phyloP scores from a whole-genome alignment of 1,140 invertebrate genomes.

The Dendroctonus ponderosae region DNA sequence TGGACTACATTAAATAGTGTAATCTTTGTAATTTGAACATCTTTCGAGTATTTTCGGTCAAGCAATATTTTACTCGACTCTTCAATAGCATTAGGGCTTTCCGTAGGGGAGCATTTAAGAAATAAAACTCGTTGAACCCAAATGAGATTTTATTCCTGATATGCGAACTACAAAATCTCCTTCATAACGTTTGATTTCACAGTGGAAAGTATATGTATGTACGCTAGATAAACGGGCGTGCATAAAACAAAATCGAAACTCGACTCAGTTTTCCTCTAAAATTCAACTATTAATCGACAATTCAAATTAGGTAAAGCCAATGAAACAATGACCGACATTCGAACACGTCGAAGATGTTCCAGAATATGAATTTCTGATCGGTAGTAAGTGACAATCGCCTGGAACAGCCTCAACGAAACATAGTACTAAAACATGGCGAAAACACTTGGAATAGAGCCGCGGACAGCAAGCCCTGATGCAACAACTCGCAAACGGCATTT shows the following conservation, averaged over 20 bases:
- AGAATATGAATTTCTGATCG: background rate
- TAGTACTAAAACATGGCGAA: too few species aligned
- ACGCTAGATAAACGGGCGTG: constrained; percentile 2
- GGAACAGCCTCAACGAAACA: too few species aligned
- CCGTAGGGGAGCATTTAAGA: too few species aligned
- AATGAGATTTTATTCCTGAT: constrained; percentile 20
- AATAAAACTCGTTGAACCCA: too few species aligned
- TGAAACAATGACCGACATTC: constrained; percentile 7
- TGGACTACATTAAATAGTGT: too few species aligned
- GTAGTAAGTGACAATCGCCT: background rate
- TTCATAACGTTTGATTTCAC: constrained; percentile 21
- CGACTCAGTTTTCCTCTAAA: too few species aligned
- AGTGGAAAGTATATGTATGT: constrained; percentile 21
- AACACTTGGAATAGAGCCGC: constrained; percentile 23
- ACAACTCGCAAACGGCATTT: constrained; percentile 42
- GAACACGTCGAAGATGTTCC: background rate
- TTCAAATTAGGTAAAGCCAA: background rate
- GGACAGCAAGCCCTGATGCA: constrained; percentile 19
- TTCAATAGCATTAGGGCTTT: too few species aligned
- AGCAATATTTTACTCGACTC: too few species aligned
- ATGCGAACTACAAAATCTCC: constrained; percentile 32
- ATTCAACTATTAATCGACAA: background rate
- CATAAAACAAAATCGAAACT: constrained; percentile 8
- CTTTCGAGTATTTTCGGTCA: too few species aligned
- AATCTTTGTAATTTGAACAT: too few species aligned